Percentiles rank a stretch among this genome's conserved stretches.
Evolutionary conservation across 2,113 vertebrate species (phyloP).

Genomic region (Tragulus kanchil): DNA sequence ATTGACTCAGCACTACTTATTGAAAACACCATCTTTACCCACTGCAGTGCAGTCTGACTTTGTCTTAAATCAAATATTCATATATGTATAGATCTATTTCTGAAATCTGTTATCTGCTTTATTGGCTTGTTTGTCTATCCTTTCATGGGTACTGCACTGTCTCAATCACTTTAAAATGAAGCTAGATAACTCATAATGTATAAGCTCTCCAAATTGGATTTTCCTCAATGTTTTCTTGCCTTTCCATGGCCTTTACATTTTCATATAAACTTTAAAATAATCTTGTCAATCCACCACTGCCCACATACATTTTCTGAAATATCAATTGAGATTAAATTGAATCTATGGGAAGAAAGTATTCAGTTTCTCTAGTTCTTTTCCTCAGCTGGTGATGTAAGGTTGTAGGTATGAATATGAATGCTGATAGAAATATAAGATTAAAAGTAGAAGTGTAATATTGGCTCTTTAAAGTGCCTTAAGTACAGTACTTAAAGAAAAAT

Average conservation of each 20-base stretch:
- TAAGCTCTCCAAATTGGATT: neutral
- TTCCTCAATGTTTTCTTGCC: neutral
- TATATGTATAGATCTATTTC: neutral
- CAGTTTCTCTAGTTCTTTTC: constrained; percentile 5
- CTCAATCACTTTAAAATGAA: constrained; percentile 8
- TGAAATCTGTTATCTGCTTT: neutral
- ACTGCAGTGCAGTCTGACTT: neutral
- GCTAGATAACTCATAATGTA: neutral
- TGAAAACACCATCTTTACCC: neutral
- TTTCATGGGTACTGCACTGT: neutral
- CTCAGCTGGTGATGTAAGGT: constrained; percentile 1
- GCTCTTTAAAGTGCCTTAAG: neutral
- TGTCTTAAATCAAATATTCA: neutral
- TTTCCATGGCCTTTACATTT: neutral
- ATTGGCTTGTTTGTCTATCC: neutral
- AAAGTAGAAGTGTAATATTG: neutral
- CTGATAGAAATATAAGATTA: neutral
- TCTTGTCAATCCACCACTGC: neutral
- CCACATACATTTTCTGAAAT: neutral
- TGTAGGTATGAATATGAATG: neutral
- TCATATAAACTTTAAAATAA: neutral
- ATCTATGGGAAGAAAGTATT: neutral
- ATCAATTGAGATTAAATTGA: neutral
- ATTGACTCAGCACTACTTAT: neutral
- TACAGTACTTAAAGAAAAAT: neutral